Conservation (phyloP, 2,797 vertebrate genomes). For the Siniperca scherzeri region DNA sequence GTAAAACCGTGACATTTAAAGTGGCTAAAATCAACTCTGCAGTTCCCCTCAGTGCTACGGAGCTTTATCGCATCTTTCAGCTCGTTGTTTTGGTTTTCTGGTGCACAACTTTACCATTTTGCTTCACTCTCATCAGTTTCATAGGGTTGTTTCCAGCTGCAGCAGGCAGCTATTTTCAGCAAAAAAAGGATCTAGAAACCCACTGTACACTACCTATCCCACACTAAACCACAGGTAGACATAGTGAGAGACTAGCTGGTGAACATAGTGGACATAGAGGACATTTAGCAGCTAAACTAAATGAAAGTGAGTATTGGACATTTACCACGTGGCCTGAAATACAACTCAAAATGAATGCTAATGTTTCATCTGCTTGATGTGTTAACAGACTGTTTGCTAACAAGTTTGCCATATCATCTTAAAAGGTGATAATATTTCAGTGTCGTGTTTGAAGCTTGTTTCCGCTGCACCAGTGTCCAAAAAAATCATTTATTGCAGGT, state of each 20-base stretch:
- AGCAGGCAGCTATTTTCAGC: neutral
- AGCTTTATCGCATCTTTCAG: slow-evolving; percentile 12
- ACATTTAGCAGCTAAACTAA: neutral
- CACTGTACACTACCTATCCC: too few relatives aligned
- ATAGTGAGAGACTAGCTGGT: neutral
- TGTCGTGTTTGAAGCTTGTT: neutral
- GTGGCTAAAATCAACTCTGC: slow-evolving; percentile 6
- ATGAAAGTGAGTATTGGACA: neutral
- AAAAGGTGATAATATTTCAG: neutral
- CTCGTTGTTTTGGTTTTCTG: neutral
- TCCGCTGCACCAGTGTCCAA: neutral
- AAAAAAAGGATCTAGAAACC: neutral
- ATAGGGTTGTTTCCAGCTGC: neutral
- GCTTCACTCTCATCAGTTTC: neutral
- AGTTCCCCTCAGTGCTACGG: neutral
- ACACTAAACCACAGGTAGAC: neutral
- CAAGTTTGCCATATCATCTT: neutral
- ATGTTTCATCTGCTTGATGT: neutral
- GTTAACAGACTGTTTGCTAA: neutral
- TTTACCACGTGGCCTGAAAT: neutral
- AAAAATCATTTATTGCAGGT: neutral
- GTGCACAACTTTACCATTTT: neutral
- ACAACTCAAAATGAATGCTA: neutral
- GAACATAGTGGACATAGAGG: neutral
- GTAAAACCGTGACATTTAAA: slow-evolving; percentile 13